Evolutionary conservation across 2,888 invertebrate genomes (phyloP).

Genomic region (Agrotis segetum): DNA sequence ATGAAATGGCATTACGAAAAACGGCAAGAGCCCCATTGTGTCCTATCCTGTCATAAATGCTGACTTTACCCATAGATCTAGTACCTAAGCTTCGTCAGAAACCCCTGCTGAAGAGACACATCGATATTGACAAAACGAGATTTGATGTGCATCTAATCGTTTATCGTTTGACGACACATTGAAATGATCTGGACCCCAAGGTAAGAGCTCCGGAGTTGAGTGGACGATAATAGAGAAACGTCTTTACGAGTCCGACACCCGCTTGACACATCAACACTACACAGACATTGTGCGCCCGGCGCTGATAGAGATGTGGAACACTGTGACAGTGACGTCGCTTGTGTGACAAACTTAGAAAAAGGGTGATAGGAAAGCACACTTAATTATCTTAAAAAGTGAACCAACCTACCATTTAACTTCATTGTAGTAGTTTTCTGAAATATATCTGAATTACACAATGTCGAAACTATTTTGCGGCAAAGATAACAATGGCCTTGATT

Average conservation of each 20-base stretch:
- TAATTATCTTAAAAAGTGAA: too few relatives aligned
- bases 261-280: conserved; percentile 85
- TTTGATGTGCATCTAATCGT: conserved; percentile 55
- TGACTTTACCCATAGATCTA: not conserved
- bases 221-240: conserved; percentile 85
- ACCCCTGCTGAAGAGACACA: conserved; percentile 20
- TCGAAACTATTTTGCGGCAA: not conserved
- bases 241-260: conserved; percentile 87
- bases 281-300: conserved; percentile 67
- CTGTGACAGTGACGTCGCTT: conserved; percentile 66
- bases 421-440: too few relatives aligned
- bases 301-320: conserved; percentile 56
- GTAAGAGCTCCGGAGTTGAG: conserved; percentile 76
- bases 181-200: conserved; percentile 73
- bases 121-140: conserved; percentile 53
- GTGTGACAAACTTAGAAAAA: conserved; percentile 48
- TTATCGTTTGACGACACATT: conserved; percentile 59
- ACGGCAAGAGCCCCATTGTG: not conserved
- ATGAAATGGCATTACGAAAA: not conserved
- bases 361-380: too few relatives aligned
- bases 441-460: too few relatives aligned
- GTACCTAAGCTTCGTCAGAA: conserved; percentile 18
- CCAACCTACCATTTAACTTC: too few relatives aligned
- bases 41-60: not conserved
- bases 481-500: not conserved